These are phyloP conservation scores for Peromyscus eremicus DNA, from an alignment of 2,797 vertebrate genomes.

Conservation along the genomic window DNA sequence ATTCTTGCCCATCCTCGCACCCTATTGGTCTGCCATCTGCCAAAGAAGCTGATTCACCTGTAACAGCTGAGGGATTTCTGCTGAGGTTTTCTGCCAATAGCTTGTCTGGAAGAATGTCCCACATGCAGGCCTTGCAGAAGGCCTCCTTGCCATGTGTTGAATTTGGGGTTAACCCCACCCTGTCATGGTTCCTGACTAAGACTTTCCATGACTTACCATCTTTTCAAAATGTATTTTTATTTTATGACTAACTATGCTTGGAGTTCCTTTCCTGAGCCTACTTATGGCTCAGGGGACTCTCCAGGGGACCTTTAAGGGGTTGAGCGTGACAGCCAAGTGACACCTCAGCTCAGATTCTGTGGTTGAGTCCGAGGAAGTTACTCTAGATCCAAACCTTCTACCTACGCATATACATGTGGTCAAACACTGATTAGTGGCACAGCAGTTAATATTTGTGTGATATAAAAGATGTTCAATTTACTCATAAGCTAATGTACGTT, in stretches of 20 bases:
- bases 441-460: background rate
- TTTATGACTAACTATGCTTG: background rate
- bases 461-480: background rate
- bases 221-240: background rate
- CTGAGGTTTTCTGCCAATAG: background rate
- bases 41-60: background rate
- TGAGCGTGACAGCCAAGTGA: accelerated
- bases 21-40: accelerated
- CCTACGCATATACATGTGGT: accelerated
- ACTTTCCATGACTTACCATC: background rate
- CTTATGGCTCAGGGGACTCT: background rate
- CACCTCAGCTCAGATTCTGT: background rate
- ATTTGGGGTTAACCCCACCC: background rate
- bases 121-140: background rate
- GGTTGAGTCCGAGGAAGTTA: background rate
- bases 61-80: background rate
- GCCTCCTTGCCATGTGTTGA: background rate
- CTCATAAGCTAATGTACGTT: background rate
- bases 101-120: background rate
- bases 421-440: background rate
- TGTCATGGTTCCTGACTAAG: no score
- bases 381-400: background rate
- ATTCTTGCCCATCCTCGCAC: background rate
- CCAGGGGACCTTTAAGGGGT: background rate
- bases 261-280: background rate